Conservation (phyloP, 1,140 invertebrate genomes). For the Drosophila baimaii region DNA sequence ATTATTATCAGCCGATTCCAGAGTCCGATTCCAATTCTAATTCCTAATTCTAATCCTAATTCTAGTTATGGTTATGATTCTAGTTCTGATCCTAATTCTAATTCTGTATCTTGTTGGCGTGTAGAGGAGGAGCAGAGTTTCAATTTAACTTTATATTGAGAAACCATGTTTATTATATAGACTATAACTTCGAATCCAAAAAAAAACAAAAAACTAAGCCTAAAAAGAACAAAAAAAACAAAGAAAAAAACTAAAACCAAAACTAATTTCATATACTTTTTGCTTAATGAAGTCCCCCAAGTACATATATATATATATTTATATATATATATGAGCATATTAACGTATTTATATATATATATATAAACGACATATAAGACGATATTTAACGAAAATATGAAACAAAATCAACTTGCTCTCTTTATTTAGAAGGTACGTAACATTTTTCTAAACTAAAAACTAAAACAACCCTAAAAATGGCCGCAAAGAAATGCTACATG, state of each 20-base stretch:
- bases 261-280: constrained; percentile 77
- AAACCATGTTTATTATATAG: constrained; percentile 76
- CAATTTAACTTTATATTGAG: constrained; percentile 57
- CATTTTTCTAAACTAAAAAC: constrained; percentile 74
- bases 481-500: constrained; percentile 44
- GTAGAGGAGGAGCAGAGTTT: constrained; percentile 57
- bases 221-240: constrained; percentile 23
- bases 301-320: constrained; percentile 38
- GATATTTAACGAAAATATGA: constrained; percentile 65
- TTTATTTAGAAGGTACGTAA: constrained; percentile 78
- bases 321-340: constrained; percentile 51
- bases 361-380: constrained; percentile 57
- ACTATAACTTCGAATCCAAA: constrained; percentile 55
- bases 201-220: constrained; percentile 36
- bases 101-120: constrained; percentile 73
- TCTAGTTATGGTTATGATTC: constrained; percentile 55
- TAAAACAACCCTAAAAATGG: constrained; percentile 44
- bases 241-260: constrained; percentile 14
- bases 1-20: constrained; percentile 48
- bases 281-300: constrained; percentile 65
- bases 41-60: constrained; percentile 46
- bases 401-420: constrained; percentile 72
- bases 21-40: constrained; percentile 40
- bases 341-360: constrained; percentile 48
- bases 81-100: constrained; percentile 59